Evolutionary conservation across 2,888 invertebrate genomes (phyloP).

Genomic region (Melanostoma mellinum): DNA sequence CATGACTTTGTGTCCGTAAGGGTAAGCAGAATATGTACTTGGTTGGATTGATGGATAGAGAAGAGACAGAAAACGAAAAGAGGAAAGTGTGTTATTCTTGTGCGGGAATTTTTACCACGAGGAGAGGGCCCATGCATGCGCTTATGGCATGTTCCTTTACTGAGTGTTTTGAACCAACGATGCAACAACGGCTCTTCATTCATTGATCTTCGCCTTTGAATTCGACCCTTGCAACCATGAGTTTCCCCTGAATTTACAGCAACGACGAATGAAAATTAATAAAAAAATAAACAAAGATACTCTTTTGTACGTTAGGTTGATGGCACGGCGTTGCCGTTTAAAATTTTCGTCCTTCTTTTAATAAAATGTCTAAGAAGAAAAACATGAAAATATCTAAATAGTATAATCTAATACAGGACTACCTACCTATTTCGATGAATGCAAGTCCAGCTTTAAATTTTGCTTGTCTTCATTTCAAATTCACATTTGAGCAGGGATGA

Average conservation of each 20-base stretch:
- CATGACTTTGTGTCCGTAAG: conserved; percentile 3
- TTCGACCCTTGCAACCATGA: neutral
- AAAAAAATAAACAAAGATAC: too few relatives aligned
- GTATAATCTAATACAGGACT: too few relatives aligned
- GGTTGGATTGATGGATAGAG: conserved; percentile 9
- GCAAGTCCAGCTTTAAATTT: too few relatives aligned
- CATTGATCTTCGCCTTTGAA: conserved; percentile 4
- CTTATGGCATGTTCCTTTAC: neutral
- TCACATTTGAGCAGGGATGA: too few relatives aligned
- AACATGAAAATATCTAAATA: too few relatives aligned
- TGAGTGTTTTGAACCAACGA: conserved; percentile 1
- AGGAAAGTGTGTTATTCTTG: conserved; percentile 64
- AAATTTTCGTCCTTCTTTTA: too few relatives aligned
- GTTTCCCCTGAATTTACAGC: neutral
- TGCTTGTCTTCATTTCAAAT: too few relatives aligned
- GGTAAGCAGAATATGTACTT: neutral
- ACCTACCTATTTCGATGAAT: too few relatives aligned
- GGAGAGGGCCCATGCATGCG: conserved; percentile 3
- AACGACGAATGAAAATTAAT: too few relatives aligned
- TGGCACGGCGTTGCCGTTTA: too few relatives aligned
- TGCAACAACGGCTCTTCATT: conserved; percentile 27
- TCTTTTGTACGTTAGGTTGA: too few relatives aligned
- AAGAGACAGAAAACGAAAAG: neutral
- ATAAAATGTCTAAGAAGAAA: too few relatives aligned
- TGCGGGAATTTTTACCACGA: conserved; percentile 52